These are phyloP conservation scores for Anhinga rufa DNA, from an alignment of 2,113 vertebrate genomes.

Conservation along the genomic window DNA sequence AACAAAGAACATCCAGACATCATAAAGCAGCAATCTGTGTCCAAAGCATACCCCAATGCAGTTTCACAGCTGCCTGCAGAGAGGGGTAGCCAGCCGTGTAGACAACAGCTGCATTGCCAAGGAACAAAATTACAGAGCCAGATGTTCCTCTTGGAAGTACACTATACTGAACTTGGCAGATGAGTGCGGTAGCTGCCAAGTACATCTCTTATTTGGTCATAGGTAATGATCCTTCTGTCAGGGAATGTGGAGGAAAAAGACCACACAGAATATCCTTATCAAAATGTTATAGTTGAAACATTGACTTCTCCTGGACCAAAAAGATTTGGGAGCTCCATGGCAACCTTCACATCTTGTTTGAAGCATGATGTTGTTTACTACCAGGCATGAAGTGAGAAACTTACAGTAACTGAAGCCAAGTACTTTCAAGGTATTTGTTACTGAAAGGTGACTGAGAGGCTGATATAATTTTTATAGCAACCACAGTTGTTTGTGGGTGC, in stretches of 20 bases:
- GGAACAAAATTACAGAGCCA: conserved; percentile 52
- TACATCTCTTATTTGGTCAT: conserved; percentile 51
- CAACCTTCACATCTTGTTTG: conserved; percentile 30
- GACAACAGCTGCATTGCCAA: conserved; percentile 49
- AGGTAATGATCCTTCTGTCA: conserved; percentile 44
- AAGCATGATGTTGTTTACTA: conserved; percentile 57
- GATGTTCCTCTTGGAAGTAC: conserved; percentile 62
- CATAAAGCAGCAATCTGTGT: background rate
- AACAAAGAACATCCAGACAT: background rate
- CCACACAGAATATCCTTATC: background rate
- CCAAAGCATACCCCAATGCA: background rate
- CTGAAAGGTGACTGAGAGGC: conserved; percentile 29
- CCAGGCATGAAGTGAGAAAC: conserved; percentile 36
- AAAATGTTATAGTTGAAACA: background rate
- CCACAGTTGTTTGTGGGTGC: conserved; percentile 28
- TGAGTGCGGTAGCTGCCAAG: conserved; percentile 43
- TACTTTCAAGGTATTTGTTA: conserved; percentile 49
- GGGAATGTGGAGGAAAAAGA: conserved; percentile 8
- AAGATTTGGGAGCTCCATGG: conserved; percentile 38
- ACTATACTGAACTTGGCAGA: conserved; percentile 50
- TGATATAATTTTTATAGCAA: conserved; percentile 19
- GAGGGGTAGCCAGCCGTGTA: conserved; percentile 39
- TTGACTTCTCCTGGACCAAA: background rate
- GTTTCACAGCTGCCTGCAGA: conserved; percentile 11
- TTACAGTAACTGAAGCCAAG: conserved; percentile 25